Evolutionary conservation across 2,797 vertebrate genomes (phyloP).

Genomic region (Rallus crepitans): DNA sequence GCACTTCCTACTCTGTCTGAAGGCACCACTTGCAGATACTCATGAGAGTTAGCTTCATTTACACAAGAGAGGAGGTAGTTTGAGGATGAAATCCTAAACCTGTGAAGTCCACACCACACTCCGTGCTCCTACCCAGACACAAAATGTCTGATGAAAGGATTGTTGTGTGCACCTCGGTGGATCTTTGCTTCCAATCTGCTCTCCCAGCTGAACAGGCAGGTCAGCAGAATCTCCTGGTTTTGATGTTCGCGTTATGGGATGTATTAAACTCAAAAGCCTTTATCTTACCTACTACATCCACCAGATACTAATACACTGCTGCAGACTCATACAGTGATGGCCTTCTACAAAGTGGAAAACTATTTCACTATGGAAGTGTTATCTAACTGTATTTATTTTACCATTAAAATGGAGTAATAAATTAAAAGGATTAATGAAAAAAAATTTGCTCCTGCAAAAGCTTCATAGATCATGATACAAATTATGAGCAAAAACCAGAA

Average conservation of each 20-base stretch:
- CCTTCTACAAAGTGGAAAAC: background rate
- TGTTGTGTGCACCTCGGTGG: background rate
- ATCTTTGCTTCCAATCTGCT: background rate
- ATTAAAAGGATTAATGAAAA: background rate
- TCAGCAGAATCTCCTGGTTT: background rate
- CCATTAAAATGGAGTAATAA: background rate
- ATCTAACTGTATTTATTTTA: background rate
- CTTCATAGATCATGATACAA: background rate
- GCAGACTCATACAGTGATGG: background rate
- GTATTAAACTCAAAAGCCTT: background rate
- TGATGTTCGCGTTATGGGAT: background rate
- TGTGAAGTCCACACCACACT: background rate
- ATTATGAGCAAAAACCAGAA: background rate
- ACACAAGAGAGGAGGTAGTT: background rate
- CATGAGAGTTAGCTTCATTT: background rate
- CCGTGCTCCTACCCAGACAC: background rate
- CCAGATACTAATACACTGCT: background rate
- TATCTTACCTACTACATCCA: background rate
- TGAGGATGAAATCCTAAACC: background rate
- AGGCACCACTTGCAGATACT: background rate
- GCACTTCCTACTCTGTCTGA: background rate
- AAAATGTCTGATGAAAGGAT: background rate
- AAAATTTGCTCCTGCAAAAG: background rate
- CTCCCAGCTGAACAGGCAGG: background rate
- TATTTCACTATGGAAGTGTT: background rate